A percentile compares a stretch with the other conserved stretches of the same genome.
Conservation (phyloP, 2,888 invertebrate genomes). For the Salticus scenicus region DNA sequence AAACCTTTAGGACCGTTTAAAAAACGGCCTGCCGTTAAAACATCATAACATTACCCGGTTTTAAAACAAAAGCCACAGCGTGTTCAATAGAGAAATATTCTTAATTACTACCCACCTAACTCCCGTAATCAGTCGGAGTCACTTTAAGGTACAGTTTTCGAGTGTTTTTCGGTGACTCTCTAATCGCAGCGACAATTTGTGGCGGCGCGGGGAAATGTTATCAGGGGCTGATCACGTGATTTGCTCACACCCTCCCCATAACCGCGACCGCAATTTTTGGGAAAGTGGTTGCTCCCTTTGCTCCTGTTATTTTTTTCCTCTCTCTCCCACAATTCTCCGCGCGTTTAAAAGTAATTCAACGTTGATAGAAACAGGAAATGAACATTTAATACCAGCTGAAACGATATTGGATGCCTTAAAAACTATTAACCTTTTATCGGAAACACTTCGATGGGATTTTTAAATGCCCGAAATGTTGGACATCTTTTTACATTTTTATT, state of each 20-base stretch:
- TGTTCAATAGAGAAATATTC: slow-evolving; percentile 40
- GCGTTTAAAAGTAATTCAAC: slow-evolving; percentile 65
- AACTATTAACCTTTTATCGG: slow-evolving; percentile 68
- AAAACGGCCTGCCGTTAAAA: slow-evolving; percentile 53
- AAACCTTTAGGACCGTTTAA: slow-evolving; percentile 53
- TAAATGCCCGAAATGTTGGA: not conserved
- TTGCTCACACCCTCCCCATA: not conserved
- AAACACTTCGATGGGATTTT: not conserved
- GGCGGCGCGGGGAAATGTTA: slow-evolving; percentile 46
- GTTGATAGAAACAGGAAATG: slow-evolving; percentile 65
- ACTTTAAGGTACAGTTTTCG: slow-evolving; percentile 58
- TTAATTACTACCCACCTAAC: slow-evolving; percentile 50
- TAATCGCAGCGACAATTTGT: slow-evolving; percentile 63
- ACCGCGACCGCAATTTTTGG: slow-evolving; percentile 37
- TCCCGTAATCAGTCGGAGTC: slow-evolving; percentile 49
- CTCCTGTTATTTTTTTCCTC: too few species aligned
- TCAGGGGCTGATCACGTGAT: slow-evolving; percentile 50
- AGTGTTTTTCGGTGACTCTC: slow-evolving; percentile 52
- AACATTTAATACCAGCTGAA: slow-evolving; percentile 58
- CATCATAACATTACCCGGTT: slow-evolving; percentile 51
- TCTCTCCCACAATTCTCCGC: slow-evolving; percentile 13
- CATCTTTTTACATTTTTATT: not conserved
- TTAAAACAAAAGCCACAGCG: slow-evolving; percentile 54
- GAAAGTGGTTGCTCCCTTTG: slow-evolving; percentile 25
- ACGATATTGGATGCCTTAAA: slow-evolving; percentile 66